Evolutionary conservation across 2,888 invertebrate genomes (phyloP).

Genomic region (Pocota personata): DNA sequence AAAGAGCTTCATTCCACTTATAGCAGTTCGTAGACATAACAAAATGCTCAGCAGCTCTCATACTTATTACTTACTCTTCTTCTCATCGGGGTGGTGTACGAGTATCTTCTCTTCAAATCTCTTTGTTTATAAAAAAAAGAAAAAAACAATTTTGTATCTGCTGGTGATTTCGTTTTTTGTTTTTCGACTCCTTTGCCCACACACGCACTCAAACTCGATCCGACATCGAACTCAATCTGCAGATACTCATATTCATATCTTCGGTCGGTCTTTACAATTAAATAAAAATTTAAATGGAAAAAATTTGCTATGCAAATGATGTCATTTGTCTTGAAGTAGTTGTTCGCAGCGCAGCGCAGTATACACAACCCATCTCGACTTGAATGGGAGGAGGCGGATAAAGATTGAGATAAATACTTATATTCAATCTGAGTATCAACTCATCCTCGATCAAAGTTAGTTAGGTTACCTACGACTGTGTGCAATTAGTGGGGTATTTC

Average conservation of each 20-base stretch:
- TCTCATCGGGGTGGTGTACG: background rate
- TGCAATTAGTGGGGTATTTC: slow-evolving; percentile 33
- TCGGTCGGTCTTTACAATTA: slow-evolving; percentile 19
- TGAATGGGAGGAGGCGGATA: slow-evolving; percentile 35
- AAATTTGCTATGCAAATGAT: slow-evolving; percentile 62
- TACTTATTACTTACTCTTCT: background rate
- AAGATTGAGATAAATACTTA: slow-evolving; percentile 11
- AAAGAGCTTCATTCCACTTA: slow-evolving; percentile 40
- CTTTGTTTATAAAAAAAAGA: slow-evolving; percentile 43
- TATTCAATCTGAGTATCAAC: slow-evolving; percentile 37
- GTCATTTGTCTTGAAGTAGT: slow-evolving; percentile 65
- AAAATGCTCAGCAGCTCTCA: slow-evolving; percentile 34
- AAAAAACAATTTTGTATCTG: slow-evolving; percentile 25
- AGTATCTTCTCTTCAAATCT: slow-evolving; percentile 28
- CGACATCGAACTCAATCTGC: slow-evolving; percentile 57
- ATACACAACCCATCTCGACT: slow-evolving; percentile 3
- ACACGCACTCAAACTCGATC: slow-evolving; percentile 54
- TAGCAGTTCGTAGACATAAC: slow-evolving; percentile 40
- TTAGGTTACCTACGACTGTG: slow-evolving; percentile 23
- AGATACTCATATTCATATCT: slow-evolving; percentile 45
- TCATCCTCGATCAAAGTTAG: slow-evolving; percentile 27
- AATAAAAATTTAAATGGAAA: slow-evolving; percentile 29
- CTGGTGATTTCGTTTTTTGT: slow-evolving; percentile 7
- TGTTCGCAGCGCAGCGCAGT: slow-evolving; percentile 1
- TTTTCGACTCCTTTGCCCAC: slow-evolving; percentile 35